These are phyloP conservation scores for Engraulis encrasicolus DNA, from an alignment of 2,113 vertebrate species.

Conservation along the genomic window DNA sequence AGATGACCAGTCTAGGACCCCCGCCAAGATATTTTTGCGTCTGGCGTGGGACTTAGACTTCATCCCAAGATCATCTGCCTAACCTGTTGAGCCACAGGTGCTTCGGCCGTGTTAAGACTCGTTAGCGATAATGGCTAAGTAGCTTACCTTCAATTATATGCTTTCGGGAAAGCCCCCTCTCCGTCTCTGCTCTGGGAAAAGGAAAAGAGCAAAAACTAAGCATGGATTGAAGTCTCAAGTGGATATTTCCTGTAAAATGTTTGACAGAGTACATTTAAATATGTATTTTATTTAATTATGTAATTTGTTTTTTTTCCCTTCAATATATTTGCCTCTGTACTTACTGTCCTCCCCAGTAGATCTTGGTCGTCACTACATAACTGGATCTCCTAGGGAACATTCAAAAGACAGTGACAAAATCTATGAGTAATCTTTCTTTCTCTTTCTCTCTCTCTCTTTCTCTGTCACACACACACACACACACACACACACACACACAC, in stretches of 20 bases:
- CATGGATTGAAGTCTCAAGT: neutral
- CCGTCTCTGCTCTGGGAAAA: conserved; percentile 85
- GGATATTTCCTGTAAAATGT: neutral
- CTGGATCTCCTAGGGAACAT: conserved; percentile 76
- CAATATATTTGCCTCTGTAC: too few species aligned
- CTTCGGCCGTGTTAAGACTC: too few species aligned
- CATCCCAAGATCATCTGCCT: too few species aligned
- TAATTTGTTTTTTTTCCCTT: too few species aligned
- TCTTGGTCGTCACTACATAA: conserved; percentile 91
- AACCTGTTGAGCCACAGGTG: too few species aligned
- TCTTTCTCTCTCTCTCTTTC: too few species aligned
- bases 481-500: neutral
- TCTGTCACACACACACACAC: conserved; percentile 46
- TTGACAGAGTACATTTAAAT: neutral
- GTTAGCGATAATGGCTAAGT: neutral
- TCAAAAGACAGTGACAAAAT: conserved; percentile 20
- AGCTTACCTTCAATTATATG: conserved; percentile 90
- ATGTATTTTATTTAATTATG: neutral
- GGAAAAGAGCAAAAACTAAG: conserved; percentile 36
- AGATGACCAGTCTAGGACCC: too few species aligned
- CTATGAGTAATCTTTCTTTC: too few species aligned
- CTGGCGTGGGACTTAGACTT: too few species aligned
- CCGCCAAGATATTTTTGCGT: too few species aligned
- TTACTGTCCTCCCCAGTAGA: conserved; percentile 94
- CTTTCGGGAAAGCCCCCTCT: conserved; percentile 89